A percentile compares a stretch with the other conserved stretches of the same genome.
Conservation (phyloP, 2,113 vertebrate genomes). For the Aramus guarauna region DNA sequence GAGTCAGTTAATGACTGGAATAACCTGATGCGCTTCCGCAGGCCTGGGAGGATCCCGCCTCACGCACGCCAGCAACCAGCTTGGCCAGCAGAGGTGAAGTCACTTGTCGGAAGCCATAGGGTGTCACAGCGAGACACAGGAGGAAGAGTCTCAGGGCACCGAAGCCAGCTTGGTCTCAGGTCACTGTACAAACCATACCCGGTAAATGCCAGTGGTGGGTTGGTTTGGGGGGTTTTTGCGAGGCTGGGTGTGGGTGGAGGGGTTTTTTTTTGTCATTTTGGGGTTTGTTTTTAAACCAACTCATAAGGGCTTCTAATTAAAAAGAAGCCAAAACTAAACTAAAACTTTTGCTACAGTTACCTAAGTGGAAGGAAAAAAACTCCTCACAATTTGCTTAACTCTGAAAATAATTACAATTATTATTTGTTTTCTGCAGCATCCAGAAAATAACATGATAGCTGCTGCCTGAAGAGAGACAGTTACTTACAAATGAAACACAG, state of each 20-base stretch:
- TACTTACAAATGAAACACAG: not conserved
- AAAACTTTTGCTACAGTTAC: not conserved
- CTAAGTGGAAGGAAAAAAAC: not conserved
- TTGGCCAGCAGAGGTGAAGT: not conserved
- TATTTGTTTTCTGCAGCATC: not conserved
- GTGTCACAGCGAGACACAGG: not conserved
- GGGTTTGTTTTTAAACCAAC: not conserved
- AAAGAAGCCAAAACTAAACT: not conserved
- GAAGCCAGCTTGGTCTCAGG: not conserved
- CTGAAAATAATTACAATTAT: not conserved
- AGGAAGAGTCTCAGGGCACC: accelerated
- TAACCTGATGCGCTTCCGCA: not conserved
- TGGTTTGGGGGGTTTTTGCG: not conserved
- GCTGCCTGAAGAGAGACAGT: not conserved
- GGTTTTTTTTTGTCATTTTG: not conserved
- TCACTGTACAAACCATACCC: not conserved
- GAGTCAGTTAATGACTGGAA: not conserved
- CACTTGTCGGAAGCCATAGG: not conserved
- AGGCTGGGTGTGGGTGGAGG: accelerated
- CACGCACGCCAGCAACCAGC: accelerated
- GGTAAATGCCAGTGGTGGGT: not conserved
- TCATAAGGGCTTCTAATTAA: not conserved
- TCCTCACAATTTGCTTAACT: not conserved
- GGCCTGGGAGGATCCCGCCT: not conserved
- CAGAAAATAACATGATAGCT: not conserved